Base-by-base conservation (phyloP, 53 echinoderm and acorn worm genomes). In the Henricia sp. region DNA sequence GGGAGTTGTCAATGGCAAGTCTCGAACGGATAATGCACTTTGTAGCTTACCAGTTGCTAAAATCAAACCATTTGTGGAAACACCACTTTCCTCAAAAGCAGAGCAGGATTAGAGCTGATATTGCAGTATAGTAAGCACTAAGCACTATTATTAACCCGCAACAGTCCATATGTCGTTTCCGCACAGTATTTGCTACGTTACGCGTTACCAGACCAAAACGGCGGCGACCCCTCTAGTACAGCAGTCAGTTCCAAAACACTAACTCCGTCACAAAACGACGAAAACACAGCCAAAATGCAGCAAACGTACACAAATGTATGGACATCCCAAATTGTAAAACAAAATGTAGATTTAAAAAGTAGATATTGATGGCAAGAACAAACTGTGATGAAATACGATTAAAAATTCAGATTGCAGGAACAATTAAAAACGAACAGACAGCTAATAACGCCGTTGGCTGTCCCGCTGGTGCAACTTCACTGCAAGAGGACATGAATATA, bases 21-120 rank as follows among this genome's bases (percentile, higher is more conserved):
- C 54, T 54, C 20, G 54, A 17, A 21, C 4, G 54, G 19, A n/a
- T n/a, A 54, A 9, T 54, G 54, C n/a, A n/a, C n/a, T 54, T 54
- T 19, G 20, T 21, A 54, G 54, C 54, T 54, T 54, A 54, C 54
- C 54, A 54, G 54, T 54, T 21, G 54, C 54, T 54, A 21, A 54
- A 54, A 54, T 19, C 20, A 21, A 54, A 19, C 54, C 19, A 54
- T 54, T n/a, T 17, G 54, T 21, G 20, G 19, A 54, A 4, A 13
- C 54, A 21, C 20, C 13, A 17, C 17, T 54, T 54, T 17, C 54
- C 13, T 17, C 54, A 54, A n/a, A n/a, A 17, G 20, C 54, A 6
- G 4, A 4, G 54, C 54, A 54, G 54, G 54, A 17, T 54, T 54
- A 21, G 20, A 54, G 54, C 4, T n/a, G 54, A 54, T n/a, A 54